Base-by-base conservation (phyloP, 35 echinoderm and acorn worm species). In the Ophioderma brevispina region DNA sequence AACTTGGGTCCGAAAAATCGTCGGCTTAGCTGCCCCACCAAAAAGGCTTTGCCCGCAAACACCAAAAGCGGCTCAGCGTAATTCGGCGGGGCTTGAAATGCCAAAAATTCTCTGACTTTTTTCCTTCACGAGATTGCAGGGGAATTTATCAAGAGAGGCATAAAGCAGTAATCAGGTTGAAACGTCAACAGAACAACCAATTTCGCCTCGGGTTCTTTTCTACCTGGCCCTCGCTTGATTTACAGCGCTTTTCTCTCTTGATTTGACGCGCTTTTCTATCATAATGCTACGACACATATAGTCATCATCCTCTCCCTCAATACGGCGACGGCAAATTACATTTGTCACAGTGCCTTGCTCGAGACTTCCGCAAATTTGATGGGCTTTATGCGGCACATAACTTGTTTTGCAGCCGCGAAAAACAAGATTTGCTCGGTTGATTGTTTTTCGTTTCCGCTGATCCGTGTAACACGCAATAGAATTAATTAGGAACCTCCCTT, bases 401-500 rank as follows among this genome's bases (percentile, higher is more conserved):
- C 59, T 70, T 70, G 59, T 18, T 70, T 70, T 70, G 28, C 59
- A 70, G 28, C 59, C 59, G 59, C 59, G 17, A 70, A 70, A 70
- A 70, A 70, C 23, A 70, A 70, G 59, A 70, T 70, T 70, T 70
- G 23, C 28, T 18, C 59, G 15, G 59, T 18, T 70, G 59, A 70
- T 70, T 70, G 59, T 70, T 70, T 70, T 70, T 70, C 59, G 59
- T 30, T 70, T 70, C 59, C 59, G 59, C 23, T 70, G 59, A 70
- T 70, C 59, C 59, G 59, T 70, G 59, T 70, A 70, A 70, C 59
- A 30, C 28, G 59, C 59, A 70, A 70, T 70, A 70, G 59, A 70
- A 70, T 70, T 70, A 70, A 70, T 70, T 70, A 70, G 59, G 59
- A 70, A 70, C 23, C 59, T 6, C n/a, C 28, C 59, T 70, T 70